Base-by-base conservation (phyloP, 2,888 invertebrate genomes). In the Agrochola litura region DNA sequence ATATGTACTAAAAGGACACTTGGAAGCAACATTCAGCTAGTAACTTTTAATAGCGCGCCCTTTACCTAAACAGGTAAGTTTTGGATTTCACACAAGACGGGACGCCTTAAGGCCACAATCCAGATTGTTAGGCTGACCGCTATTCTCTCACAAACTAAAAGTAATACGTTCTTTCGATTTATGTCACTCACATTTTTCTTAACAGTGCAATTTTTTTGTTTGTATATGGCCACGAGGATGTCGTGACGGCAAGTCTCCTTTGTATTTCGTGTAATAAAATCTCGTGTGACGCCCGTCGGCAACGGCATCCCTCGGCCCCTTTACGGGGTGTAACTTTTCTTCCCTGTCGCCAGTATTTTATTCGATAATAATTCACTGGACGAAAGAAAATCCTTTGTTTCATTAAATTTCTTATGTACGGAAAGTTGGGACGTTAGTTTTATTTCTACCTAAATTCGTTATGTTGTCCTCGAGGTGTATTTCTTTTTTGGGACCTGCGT, bases 201-300 rank as follows among this genome's bases (percentile, higher is more conserved):
- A 86, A 83, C 73, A 80, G 85, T 89, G 90, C 90, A 90, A 90
- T 92, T 93, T 93, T 92, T 92, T 90, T 85, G 91, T 91, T 89
- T 90, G 88, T 89, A 90, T 90, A 89, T 84, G 86, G 92, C 91
- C 92, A 92, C 88, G 92, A 92, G 93, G 90, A 91, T 91, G 89
- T 88, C 90, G 90, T 90, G 91, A 92, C 91, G 89, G 90, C 88
- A 76, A 83, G 84, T 88, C 91, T 91, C 92, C 92, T 93, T 95
- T 94, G 93, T 94, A 90, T 91, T 92, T 87, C 81, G 82, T 86
- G 94, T 95, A 95, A 95, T 95, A 95, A 95, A 95, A 95, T 94
- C 95, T 94, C 90, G 89, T 91, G 91, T 92, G 94, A 93, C 93
- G 90, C 89, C 77, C 84, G 84, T 82, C 86, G 81, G 56, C 89